A percentile compares a stretch with the other conserved stretches of the same genome.
These are phyloP conservation scores for Anabas testudineus DNA, from an alignment of 2,797 vertebrate genomes.

Conservation along the genomic window DNA sequence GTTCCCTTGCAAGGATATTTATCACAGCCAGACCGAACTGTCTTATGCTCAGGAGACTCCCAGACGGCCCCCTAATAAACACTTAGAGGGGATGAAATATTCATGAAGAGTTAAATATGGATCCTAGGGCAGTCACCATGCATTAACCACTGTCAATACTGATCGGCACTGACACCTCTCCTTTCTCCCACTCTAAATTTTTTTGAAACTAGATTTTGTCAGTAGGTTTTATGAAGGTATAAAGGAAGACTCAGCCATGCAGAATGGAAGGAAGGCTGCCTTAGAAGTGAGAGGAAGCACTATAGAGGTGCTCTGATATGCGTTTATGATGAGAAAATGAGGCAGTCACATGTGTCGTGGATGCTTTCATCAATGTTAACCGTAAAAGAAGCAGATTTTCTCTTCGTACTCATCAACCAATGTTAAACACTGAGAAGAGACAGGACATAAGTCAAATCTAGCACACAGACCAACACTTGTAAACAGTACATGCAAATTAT, in stretches of 20 bases:
- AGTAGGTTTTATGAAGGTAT: conserved; percentile 39
- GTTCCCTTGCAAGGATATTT: conserved; percentile 70
- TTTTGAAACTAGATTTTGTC: conserved; percentile 17
- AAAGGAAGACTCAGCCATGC: conserved; percentile 50
- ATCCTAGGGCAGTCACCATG: conserved; percentile 71
- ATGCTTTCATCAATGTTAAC: conserved; percentile 62
- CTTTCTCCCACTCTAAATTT: conserved; percentile 37
- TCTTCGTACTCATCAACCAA: conserved; percentile 46
- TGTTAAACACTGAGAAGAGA: conserved; percentile 24
- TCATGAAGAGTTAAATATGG: conserved; percentile 82
- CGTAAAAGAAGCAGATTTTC: conserved; percentile 55
- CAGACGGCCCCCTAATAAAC: conserved; percentile 79
- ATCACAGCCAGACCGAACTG: conserved; percentile 68
- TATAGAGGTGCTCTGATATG: conserved; percentile 31
- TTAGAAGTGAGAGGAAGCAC: conserved; percentile 22
- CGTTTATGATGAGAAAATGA: conserved; percentile 57
- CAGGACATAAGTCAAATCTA: conserved; percentile 13
- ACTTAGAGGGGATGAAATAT: conserved; percentile 81
- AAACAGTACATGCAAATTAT: background rate
- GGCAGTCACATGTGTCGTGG: conserved; percentile 57
- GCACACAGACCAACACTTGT: conserved; percentile 12
- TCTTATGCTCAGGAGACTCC: conserved; percentile 75
- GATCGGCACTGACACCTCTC: conserved; percentile 71
- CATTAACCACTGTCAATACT: conserved; percentile 77
- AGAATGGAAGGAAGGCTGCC: conserved; percentile 40